These are phyloP conservation scores for Hetaerina americana DNA, from an alignment of 1,140 invertebrate genomes.

Conservation along the genomic window DNA sequence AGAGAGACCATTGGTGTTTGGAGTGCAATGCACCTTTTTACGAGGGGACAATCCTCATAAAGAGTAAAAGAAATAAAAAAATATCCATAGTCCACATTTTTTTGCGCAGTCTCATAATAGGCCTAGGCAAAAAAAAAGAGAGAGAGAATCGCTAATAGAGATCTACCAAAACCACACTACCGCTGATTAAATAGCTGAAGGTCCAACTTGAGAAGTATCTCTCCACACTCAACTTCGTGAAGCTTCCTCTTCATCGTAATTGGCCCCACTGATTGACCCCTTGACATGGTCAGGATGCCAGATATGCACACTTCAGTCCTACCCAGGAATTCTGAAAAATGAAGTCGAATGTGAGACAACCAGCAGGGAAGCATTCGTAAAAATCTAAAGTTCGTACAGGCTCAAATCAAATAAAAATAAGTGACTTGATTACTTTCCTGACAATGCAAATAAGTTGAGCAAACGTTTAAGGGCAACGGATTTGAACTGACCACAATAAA, in stretches of 20 bases:
- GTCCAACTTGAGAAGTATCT: slow-evolving; percentile 59
- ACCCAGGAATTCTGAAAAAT: slow-evolving; percentile 55
- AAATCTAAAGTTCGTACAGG: slow-evolving; percentile 3
- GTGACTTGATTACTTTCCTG: too few relatives aligned
- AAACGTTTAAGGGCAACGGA: too few relatives aligned
- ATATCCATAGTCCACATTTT: neutral
- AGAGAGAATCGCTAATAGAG: neutral
- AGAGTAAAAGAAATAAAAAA: neutral
- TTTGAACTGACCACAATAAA: too few relatives aligned
- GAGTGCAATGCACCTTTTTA: neutral
- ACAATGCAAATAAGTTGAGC: too few relatives aligned
- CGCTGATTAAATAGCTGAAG: slow-evolving; percentile 48
- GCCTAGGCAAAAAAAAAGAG: neutral
- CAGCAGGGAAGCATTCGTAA: neutral
- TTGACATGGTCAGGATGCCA: slow-evolving; percentile 49
- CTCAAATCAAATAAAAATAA: neutral
- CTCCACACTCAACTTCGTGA: slow-evolving; percentile 56
- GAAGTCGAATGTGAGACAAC: slow-evolving; percentile 12
- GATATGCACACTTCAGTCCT: slow-evolving; percentile 56
- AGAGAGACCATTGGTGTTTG: neutral
- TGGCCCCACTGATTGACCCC: slow-evolving; percentile 44
- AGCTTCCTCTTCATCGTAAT: slow-evolving; percentile 53
- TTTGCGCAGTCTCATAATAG: neutral
- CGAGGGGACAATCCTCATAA: neutral
- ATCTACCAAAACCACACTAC: neutral